Base-by-base conservation (phyloP, 1,140 invertebrate species). In the Drosophila erecta region DNA sequence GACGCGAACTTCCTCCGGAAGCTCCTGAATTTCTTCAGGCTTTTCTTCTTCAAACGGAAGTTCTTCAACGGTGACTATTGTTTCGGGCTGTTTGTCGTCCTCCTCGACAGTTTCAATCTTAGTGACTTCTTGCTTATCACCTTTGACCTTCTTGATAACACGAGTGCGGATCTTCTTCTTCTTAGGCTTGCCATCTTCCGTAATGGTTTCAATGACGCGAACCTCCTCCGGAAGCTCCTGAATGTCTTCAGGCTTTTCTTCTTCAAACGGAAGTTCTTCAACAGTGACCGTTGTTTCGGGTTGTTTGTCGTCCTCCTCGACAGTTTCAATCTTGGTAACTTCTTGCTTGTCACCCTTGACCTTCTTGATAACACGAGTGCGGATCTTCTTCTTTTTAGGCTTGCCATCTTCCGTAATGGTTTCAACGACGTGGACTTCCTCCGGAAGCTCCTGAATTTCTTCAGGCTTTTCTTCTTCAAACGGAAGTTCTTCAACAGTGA, bases 341-440 rank as follows among this genome's bases (percentile, higher is more conserved):
- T 49, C 46, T 30, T 49, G 46, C 10, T 49, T 49, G 24, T 30
- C 24, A 10, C 46, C 46, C 46, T 49, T 49, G 46, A 49, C 46
- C 24, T 49, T 49, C 46, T 54, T 54, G 14, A 54, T 54, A 0
- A 54, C 20, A 0, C 51, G 51, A 38, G 51, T 54, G 1, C 51
- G 51, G 35, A 38, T 38, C 51, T 54, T 54, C 51, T 54, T 54
- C 35, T 54, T 54, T 35, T 24, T 54, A 2, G 51, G 51, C 37
- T 38, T 54, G 51, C 35, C 51, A 35, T 54, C 35, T 38, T 54
- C 51, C 14, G 51, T 38, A 11, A 54, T 15, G 4, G 51, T n/a
- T 54, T 54, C 51, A n/a, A 54, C 51, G 1, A 38, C 24, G 3
- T n/a, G 46, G 11, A 49, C 24, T 1, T 49, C 46, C 24, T 49